phyloP scores from a whole-genome alignment of 2,888 invertebrate species.

The Caenorhabditis macrosperma region DNA sequence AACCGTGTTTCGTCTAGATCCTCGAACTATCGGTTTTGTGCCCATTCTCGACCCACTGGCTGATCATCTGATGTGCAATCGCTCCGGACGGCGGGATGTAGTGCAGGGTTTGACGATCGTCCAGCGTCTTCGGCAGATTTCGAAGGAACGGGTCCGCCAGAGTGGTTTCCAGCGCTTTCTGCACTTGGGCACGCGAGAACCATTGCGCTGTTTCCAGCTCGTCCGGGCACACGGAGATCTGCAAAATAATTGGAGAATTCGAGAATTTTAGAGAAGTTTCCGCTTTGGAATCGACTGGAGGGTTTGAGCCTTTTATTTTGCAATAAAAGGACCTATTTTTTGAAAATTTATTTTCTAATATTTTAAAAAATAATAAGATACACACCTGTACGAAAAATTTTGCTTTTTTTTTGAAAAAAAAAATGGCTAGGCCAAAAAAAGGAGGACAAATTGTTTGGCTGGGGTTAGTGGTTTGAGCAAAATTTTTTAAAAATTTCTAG shows the following conservation, averaged over 20 bases:
- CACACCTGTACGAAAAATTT: no score
- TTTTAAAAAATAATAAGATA: not conserved
- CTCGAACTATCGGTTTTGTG: constrained; percentile 33
- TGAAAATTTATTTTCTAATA: not conserved
- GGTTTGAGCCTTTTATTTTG: not conserved
- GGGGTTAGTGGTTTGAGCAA: no score
- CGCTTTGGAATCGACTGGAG: no score
- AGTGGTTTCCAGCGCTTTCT: constrained; percentile 79
- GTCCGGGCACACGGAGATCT: constrained; percentile 81
- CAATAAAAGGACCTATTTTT: not conserved
- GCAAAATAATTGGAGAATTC: constrained; percentile 34
- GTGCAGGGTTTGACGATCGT: constrained; percentile 63
- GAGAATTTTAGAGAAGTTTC: no score
- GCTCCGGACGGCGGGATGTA: constrained; percentile 82
- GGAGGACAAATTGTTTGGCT: no score
- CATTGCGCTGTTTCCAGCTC: constrained; percentile 83
- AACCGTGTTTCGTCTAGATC: constrained; percentile 16
- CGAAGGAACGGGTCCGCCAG: constrained; percentile 69
- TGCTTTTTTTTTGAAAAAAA: no score
- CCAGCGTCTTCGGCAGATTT: constrained; percentile 59
- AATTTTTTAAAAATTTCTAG: no score
- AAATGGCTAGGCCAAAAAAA: no score
- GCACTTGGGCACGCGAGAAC: constrained; percentile 82
- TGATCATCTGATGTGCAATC: constrained; percentile 82
- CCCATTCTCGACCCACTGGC: constrained; percentile 80